Evolutionary conservation across 1,140 invertebrate genomes (phyloP), one percentile per base, ranked within the genome.

Genomic region (Nephotettix cincticeps): DNA sequence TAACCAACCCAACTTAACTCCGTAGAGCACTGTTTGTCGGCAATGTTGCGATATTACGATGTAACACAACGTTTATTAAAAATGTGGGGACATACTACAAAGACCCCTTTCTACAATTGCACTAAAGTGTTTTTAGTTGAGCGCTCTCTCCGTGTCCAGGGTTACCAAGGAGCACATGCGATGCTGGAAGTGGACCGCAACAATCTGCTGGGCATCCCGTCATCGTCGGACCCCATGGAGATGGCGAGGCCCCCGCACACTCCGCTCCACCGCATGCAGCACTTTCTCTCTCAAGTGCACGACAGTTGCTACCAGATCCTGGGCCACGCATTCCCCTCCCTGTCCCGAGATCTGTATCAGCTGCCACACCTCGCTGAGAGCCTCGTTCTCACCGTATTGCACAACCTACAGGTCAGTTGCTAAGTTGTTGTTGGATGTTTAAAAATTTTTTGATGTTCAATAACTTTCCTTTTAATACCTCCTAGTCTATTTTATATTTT

Each of bases 341-440:
- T 96, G 17, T 92, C 93, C 0, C 84, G 91, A 73, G 93, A 96
- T 82, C 88, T 96, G 75, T 96, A 94, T 81, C 86, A 87, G 70
- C 82, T 91, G 68, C 80, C 87, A 29, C 89, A 88, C 64, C 80
- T 93, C 30, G 84, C 87, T 40, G 80, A 81, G 51, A 88, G 86
- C 30, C 79, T 89, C 27, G 82, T 89, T 0, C 86, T 84, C 69
- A 89, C 90, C 66, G 84, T 91, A 61, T 86, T 91, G 68, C 85
- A 87, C n/a, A 89, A 88, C 72, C 81, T 92, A 76, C 88, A 91
- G 78, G 86, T n/a, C n/a, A n/a, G n/a, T n/a, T n/a, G n/a, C n/a
- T n/a, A n/a, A n/a, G n/a, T n/a, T n/a, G n/a, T n/a, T n/a, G n/a
- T n/a, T n/a, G n/a, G n/a, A n/a, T n/a, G n/a, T n/a, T n/a, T n/a